These are phyloP conservation scores for Myotis daubentonii DNA, from an alignment of 2,797 vertebrate genomes.

Conservation along the genomic window DNA sequence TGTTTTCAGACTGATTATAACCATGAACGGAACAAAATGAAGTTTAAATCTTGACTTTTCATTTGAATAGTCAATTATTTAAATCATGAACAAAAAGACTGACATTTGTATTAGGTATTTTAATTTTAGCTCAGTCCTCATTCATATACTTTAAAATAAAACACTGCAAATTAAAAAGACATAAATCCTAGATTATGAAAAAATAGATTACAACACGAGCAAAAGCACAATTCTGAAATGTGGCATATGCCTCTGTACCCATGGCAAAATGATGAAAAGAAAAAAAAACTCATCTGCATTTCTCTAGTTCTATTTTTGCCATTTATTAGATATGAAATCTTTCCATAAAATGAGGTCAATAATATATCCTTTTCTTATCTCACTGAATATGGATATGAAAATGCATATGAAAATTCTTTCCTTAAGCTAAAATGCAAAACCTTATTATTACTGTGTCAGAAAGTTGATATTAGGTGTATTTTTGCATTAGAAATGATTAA, in stretches of 20 bases:
- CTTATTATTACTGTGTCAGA: background rate
- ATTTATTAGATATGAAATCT: background rate
- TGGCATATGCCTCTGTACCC: background rate
- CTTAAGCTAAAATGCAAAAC: background rate
- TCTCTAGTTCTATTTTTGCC: slow-evolving; percentile 34
- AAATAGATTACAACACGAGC: background rate
- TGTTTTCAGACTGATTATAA: background rate
- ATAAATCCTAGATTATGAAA: background rate
- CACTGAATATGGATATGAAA: background rate
- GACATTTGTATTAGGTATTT: background rate
- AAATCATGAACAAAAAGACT: background rate
- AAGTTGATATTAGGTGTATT: slow-evolving; percentile 11
- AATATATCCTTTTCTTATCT: background rate
- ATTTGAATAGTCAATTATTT: background rate
- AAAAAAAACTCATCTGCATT: slow-evolving; percentile 11
- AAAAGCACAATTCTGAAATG: background rate
- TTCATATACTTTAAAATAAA: slow-evolving; percentile 9
- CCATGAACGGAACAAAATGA: background rate
- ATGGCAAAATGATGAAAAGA: slow-evolving; percentile 46
- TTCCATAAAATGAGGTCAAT: slow-evolving; percentile 15
- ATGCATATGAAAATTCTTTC: background rate
- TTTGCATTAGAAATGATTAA: slow-evolving; percentile 56
- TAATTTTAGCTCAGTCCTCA: slow-evolving; percentile 4
- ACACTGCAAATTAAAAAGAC: background rate
- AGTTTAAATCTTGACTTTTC: slow-evolving; percentile 3